Evolutionary conservation across 1,140 invertebrate genomes (phyloP), one percentile per base, ranked within the genome.

Genomic region (Drosophila jambulina): DNA sequence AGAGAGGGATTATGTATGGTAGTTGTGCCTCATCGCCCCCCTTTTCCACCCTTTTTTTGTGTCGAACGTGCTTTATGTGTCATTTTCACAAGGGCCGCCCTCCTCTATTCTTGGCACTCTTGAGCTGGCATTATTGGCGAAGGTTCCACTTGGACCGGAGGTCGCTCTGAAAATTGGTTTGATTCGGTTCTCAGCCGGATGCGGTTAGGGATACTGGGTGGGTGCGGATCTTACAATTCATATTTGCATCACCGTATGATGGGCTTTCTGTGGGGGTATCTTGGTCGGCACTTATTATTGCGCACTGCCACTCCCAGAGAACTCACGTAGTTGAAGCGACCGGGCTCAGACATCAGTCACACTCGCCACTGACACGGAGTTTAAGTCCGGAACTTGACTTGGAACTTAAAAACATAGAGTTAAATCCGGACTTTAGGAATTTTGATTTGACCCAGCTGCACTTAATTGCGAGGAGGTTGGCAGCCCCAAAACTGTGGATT

Each of bases 51-150:
- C 19, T 19, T 40, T 69, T 72, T 67, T 38, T 57, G 25, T 68
- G 69, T 25, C 60, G 61, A 76, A 76, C 74, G 74, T 76, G 74
- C 54, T 67, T 48, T 71, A 27, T 36, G 54, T 51, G 38, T 29
- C 48, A 54, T 72, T 72, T 59, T 60, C 12, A 51, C 49, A 72
- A 72, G 69, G 29, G 67, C 54, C 74, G 46, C 23, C 29, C 48
- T 21, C 51, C 56, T 49, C 42, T 36, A 51, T 62, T 40, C 45
- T 69, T 32, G 48, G 48, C 42, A 49, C 43, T 43, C 74, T 58
- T 77, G 62, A 53, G 54, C 62, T n/a, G 62, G 58, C 56, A 57
- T 77, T 69, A 62, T 43, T 25, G 57, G 25, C 49, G 46, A 53
- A 69, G 46, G 64, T 69, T 56, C 63, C 75, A 77, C 74, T 68